Conservation (phyloP, 2,888 invertebrate species). For the Fabriciana adippe region DNA sequence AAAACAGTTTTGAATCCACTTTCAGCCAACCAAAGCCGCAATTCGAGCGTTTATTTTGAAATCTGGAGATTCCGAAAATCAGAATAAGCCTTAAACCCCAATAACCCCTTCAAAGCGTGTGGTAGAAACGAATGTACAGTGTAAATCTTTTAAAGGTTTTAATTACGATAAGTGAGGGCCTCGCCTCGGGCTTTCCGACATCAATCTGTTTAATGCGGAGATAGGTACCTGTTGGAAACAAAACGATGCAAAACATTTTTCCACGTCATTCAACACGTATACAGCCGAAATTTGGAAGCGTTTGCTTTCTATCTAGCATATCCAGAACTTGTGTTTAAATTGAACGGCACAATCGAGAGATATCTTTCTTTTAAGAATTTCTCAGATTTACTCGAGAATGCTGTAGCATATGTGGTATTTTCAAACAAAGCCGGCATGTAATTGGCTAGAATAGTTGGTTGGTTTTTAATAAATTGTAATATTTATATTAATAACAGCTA, state of each 20-base stretch:
- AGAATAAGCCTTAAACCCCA: constrained; percentile 24
- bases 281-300: constrained; percentile 44
- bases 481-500: too few relatives aligned
- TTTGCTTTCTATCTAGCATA: constrained; percentile 1
- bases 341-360: neutral
- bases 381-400: too few relatives aligned
- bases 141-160: constrained; percentile 73
- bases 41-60: constrained; percentile 15
- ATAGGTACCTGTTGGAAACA: constrained; percentile 43
- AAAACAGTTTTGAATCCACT: constrained; percentile 17
- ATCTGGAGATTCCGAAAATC: constrained; percentile 24
- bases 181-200: constrained; percentile 50
- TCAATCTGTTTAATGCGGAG: constrained; percentile 72
- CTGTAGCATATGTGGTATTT: neutral
- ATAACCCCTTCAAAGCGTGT: constrained; percentile 49
- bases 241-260: constrained; percentile 48
- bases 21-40: constrained; percentile 10
- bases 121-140: constrained; percentile 55
- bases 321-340: neutral
- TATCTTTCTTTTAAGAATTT: too few relatives aligned
- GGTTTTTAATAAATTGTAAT: too few relatives aligned
- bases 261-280: constrained; percentile 54
- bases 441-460: neutral
- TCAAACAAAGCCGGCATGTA: neutral
- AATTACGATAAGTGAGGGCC: constrained; percentile 72